Evolutionary conservation across 2,113 vertebrate species (phyloP).

Genomic region (Pholis gunnellus): DNA sequence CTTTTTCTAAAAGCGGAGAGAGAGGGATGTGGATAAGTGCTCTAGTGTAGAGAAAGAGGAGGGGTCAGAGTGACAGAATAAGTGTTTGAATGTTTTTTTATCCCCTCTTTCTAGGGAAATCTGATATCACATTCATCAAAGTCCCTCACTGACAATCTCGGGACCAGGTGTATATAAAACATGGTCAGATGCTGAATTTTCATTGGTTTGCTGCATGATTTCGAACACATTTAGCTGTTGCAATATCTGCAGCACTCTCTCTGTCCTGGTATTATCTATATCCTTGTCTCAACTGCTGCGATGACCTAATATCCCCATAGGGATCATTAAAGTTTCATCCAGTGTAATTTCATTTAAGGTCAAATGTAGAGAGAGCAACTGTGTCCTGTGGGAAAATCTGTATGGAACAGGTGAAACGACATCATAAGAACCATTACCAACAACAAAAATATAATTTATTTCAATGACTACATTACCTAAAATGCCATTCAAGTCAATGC

Average conservation of each 20-base stretch:
- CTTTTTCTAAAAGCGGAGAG: conserved; percentile 20
- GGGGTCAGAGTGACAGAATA: conserved; percentile 7
- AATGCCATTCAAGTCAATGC: not conserved
- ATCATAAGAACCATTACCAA: conserved; percentile 1
- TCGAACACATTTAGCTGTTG: conserved; percentile 11
- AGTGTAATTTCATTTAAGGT: conserved; percentile 44
- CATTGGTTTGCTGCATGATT: conserved; percentile 26
- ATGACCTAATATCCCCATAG: conserved; percentile 48
- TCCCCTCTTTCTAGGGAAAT: conserved; percentile 8
- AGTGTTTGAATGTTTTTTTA: conserved; percentile 1
- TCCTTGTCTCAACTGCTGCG: conserved; percentile 28
- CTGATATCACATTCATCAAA: conserved; percentile 38
- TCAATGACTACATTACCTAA: conserved; percentile 14
- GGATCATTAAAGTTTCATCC: conserved; percentile 55
- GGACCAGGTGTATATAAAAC: conserved; percentile 27
- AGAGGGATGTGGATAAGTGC: conserved; percentile 12
- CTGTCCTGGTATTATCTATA: conserved; percentile 33
- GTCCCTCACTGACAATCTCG: not conserved
- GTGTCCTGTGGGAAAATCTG: conserved; percentile 27
- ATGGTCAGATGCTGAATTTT: conserved; percentile 13
- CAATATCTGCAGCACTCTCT: conserved; percentile 21
- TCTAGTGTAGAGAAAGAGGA: conserved; percentile 18
- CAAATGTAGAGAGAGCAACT: conserved; percentile 30
- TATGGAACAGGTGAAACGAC: conserved; percentile 12
- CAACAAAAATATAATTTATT: conserved; percentile 16